These are phyloP conservation scores for Patella vulgata DNA, from an alignment of 1,140 invertebrate species.

Conservation along the genomic window DNA sequence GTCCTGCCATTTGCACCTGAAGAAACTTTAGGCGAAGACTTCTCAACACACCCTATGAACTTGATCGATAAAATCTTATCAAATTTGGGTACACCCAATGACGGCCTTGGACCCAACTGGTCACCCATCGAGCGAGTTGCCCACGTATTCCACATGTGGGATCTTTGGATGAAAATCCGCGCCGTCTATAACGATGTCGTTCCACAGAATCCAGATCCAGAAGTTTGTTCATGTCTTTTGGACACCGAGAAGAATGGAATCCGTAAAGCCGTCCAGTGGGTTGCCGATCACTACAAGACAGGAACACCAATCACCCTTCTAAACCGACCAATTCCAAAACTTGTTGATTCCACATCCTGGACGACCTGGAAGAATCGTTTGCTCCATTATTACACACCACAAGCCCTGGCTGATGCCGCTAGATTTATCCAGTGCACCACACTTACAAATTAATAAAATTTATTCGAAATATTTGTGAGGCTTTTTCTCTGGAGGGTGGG, in stretches of 20 bases:
- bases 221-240: conserved; percentile 28
- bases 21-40: conserved; percentile 30
- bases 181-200: conserved; percentile 25
- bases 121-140: conserved; percentile 52
- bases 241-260: conserved; percentile 35
- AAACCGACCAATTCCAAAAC: conserved; percentile 52
- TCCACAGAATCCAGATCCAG: conserved; percentile 13
- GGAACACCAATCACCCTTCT: conserved; percentile 56
- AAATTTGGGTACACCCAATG: conserved; percentile 41
- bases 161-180: conserved; percentile 37
- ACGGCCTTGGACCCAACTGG: conserved; percentile 52
- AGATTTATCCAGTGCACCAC: conserved; percentile 45
- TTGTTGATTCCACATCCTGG: conserved; percentile 48
- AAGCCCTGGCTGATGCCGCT: conserved; percentile 45
- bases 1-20: conserved; percentile 44
- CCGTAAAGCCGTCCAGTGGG: conserved; percentile 43
- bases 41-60: conserved; percentile 46
- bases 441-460: too few species aligned
- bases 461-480: too few species aligned
- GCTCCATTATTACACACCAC: conserved; percentile 48
- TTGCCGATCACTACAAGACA: conserved; percentile 49
- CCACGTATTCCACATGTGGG: conserved; percentile 55
- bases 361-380: conserved; percentile 46
- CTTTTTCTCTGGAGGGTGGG: too few species aligned
- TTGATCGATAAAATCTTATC: conserved; percentile 49